phyloP scores from a whole-genome alignment of 2,113 vertebrate species.

The Nothocercus nigrocapillus region DNA sequence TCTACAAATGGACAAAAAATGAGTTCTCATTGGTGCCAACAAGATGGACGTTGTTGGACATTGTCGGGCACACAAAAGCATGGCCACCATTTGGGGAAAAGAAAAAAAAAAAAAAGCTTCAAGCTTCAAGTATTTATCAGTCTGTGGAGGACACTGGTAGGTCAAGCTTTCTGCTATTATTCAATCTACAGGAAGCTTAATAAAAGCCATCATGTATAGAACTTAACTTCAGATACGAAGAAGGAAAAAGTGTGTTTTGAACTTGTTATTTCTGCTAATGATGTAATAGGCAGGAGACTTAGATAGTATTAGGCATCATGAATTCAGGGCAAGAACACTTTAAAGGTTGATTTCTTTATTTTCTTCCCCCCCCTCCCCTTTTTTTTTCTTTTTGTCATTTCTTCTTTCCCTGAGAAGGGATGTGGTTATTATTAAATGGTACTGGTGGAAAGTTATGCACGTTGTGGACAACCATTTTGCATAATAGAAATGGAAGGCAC shows the following conservation, averaged over 20 bases:
- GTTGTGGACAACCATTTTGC: background rate
- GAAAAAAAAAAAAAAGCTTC: background rate
- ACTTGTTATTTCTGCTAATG: background rate
- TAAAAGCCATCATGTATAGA: background rate
- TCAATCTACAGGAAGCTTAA: background rate
- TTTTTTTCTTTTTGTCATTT: background rate
- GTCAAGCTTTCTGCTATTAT: background rate
- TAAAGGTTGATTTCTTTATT: background rate
- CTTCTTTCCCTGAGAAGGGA: background rate
- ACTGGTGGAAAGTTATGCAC: background rate
- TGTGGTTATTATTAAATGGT: background rate
- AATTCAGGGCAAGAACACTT: background rate
- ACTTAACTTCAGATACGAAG: background rate
- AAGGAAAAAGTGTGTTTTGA: background rate
- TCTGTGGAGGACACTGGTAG: background rate
- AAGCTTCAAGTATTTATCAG: background rate
- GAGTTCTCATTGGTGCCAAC: background rate
- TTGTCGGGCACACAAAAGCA: background rate
- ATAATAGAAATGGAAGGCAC: background rate
- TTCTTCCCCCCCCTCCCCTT: background rate
- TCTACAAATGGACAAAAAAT: background rate
- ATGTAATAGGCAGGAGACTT: background rate
- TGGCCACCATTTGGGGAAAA: background rate
- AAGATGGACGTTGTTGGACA: background rate
- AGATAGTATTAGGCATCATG: background rate